Evolutionary conservation across 2,888 invertebrate genomes (phyloP).

Genomic region (Idaea straminata): DNA sequence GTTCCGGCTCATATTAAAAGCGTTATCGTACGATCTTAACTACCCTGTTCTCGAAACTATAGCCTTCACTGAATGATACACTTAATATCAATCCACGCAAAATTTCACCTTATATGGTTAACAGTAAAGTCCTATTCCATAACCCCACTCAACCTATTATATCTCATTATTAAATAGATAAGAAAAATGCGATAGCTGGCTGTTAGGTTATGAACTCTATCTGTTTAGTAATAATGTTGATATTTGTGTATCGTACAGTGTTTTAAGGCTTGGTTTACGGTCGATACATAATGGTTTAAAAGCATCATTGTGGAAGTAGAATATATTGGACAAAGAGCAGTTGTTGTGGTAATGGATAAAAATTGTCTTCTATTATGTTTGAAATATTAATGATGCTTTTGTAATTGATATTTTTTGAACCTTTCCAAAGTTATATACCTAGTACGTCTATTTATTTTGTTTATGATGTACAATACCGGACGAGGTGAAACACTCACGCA

Average conservation of each 20-base stretch:
- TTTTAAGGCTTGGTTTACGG: slow-evolving; percentile 19
- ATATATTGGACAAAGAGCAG: neutral
- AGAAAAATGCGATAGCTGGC: slow-evolving; percentile 52
- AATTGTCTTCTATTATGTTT: slow-evolving; percentile 1
- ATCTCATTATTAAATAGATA: slow-evolving; percentile 76
- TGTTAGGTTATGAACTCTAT: slow-evolving; percentile 46
- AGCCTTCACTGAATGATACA: slow-evolving; percentile 71
- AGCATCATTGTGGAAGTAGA: slow-evolving; percentile 44
- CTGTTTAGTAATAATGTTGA: slow-evolving; percentile 22
- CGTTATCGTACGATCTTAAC: slow-evolving; percentile 76
- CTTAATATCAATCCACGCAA: slow-evolving; percentile 44
- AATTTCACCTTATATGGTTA: slow-evolving; percentile 42
- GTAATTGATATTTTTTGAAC: neutral
- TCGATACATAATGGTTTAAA: slow-evolving; percentile 41
- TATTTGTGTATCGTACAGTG: slow-evolving; percentile 21
- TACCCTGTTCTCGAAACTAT: slow-evolving; percentile 74
- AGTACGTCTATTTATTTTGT: neutral
- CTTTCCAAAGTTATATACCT: neutral
- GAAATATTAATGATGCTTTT: neutral
- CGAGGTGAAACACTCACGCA: neutral
- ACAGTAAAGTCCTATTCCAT: slow-evolving; percentile 37
- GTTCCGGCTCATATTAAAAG: slow-evolving; percentile 79
- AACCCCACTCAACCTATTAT: slow-evolving; percentile 42
- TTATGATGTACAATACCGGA: neutral
- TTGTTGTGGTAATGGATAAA: slow-evolving; percentile 10